Evolutionary conservation across 2,888 invertebrate genomes (phyloP), one percentile per base, ranked within the genome.

Genomic region (Cynaeus angustus): DNA sequence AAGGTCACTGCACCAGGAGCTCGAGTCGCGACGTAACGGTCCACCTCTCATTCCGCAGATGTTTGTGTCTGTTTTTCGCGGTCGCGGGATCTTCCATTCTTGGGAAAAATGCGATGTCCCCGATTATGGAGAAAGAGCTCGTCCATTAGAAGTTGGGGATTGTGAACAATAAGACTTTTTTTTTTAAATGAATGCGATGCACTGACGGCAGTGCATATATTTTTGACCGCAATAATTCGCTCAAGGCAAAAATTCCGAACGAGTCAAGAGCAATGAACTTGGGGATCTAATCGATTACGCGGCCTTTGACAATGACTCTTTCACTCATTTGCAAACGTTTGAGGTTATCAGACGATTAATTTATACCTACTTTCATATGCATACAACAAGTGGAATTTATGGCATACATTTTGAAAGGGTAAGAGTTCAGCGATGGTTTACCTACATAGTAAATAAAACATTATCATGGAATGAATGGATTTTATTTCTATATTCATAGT

Each of bases 1-100:
- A 78, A 78, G 78, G 78, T 78, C 75, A 77, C 77, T 78, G 77
- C 76, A 77, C 78, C 70, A 75, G 67, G 70, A 68, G 70, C 71
- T 43, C 67, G 61, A 62, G 70, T 74, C 72, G 72, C 69, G 66
- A 61, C 56, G 68, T 78, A 78, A 78, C 78, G 76, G 78, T 78
- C 72, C 70, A 59, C 72, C 67, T 70, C 59, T 74, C 76, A 78
- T 78, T 78, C 77, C 77, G 61, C 67, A 75, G 73, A 74, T 78
- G 73, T 66, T 75, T 76, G 73, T 64, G 71, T 68, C 73, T 70
- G 48, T 74, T 74, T 72, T 52, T 33, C 50, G 53, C 48, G 46
- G 46, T 30, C 33, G 16, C 38, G 28, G 16, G 38, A 37, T 45
- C 50, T 10, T 62, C 56, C 37, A 41, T 38, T 13, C 66, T 9